Evolutionary conservation across 2,888 invertebrate species (phyloP).

Genomic region (Sinotaia quadrata): DNA sequence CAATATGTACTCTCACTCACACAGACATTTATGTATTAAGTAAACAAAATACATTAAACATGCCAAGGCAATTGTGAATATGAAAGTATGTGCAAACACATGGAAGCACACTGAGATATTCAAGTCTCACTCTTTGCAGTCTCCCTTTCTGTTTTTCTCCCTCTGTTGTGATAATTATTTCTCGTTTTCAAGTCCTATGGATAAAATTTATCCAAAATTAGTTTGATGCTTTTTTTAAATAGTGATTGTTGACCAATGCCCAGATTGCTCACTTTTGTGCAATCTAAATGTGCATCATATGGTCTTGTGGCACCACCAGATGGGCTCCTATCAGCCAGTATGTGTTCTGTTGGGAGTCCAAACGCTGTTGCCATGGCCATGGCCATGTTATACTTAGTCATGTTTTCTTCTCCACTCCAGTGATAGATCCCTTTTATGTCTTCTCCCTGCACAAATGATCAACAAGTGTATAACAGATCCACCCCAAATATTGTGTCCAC

Average conservation of each 20-base stretch:
- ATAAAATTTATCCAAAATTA: slow-evolving; percentile 41
- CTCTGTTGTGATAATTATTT: too few relatives aligned
- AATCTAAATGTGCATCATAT: slow-evolving; percentile 71
- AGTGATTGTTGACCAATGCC: slow-evolving; percentile 69
- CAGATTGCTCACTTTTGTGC: slow-evolving; percentile 64
- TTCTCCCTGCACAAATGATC: slow-evolving; percentile 52
- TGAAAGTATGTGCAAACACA: too few relatives aligned
- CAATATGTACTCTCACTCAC: too few relatives aligned
- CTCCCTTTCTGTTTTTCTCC: too few relatives aligned
- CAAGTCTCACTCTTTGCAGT: too few relatives aligned
- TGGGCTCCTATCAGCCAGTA: slow-evolving; percentile 66
- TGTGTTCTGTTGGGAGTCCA: slow-evolving; percentile 68
- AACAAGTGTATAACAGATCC: neutral
- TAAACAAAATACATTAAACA: too few relatives aligned
- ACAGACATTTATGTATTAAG: too few relatives aligned
- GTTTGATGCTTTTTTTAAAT: slow-evolving; percentile 69
- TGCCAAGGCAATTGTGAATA: too few relatives aligned
- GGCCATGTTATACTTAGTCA: slow-evolving; percentile 75
- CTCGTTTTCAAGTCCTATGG: slow-evolving; percentile 15
- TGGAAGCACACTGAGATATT: too few relatives aligned
- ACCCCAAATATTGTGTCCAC: neutral
- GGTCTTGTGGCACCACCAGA: slow-evolving; percentile 70
- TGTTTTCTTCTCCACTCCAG: slow-evolving; percentile 74
- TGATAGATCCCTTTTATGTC: slow-evolving; percentile 73
- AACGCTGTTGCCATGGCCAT: slow-evolving; percentile 73